These are phyloP conservation scores for Dipodomys stephensi DNA, from an alignment of 2,113 vertebrate genomes.

Conservation along the genomic window DNA sequence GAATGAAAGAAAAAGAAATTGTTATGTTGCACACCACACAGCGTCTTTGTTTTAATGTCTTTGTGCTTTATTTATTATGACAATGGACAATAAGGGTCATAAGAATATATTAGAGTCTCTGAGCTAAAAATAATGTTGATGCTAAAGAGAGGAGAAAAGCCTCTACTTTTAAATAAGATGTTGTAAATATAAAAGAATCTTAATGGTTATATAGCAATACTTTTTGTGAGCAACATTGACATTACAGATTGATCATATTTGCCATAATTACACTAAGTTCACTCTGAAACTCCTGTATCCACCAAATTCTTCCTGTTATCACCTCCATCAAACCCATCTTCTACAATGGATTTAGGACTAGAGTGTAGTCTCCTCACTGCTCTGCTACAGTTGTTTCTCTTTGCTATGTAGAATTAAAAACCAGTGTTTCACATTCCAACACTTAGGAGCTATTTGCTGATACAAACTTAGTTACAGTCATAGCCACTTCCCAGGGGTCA, in stretches of 20 bases:
- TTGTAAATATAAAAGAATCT: conserved; percentile 1
- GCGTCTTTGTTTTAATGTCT: conserved; percentile 71
- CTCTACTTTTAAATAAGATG: conserved; percentile 57
- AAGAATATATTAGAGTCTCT: conserved; percentile 65
- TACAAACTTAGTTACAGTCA: not conserved
- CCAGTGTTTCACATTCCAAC: not conserved
- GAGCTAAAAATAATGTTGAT: conserved; percentile 71
- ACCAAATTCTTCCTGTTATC: not conserved
- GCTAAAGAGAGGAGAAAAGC: conserved; percentile 41
- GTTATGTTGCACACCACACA: conserved; percentile 59
- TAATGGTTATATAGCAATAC: conserved; percentile 14
- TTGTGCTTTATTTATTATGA: conserved; percentile 76
- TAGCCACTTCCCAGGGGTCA: not conserved
- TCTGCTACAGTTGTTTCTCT: conserved; percentile 7
- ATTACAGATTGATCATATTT: not conserved
- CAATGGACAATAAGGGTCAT: conserved; percentile 74
- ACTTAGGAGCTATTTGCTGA: not conserved
- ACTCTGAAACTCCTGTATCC: conserved; percentile 15
- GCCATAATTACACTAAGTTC: not conserved
- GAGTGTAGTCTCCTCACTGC: not conserved
- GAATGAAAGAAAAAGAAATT: conserved; percentile 30
- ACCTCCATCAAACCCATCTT: not conserved
- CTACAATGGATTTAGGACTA: not conserved
- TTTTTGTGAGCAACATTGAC: not conserved
- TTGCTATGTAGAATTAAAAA: not conserved